Evolutionary conservation across 2,113 vertebrate genomes (phyloP).

Genomic region (Nibea albiflora): DNA sequence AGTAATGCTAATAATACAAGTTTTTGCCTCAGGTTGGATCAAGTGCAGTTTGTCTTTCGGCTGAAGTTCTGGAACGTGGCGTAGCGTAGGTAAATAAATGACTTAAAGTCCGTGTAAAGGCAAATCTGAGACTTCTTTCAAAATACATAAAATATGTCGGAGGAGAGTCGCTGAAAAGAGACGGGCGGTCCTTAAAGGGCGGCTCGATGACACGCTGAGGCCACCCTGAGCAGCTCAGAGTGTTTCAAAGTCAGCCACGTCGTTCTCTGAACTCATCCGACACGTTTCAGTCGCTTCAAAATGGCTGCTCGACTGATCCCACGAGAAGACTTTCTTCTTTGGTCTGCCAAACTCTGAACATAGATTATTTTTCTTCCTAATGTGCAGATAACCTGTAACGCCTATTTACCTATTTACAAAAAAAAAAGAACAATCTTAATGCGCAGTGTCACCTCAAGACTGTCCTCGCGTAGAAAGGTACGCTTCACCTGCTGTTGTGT

Average conservation of each 20-base stretch:
- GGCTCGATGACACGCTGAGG: too few relatives aligned
- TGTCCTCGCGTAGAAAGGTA: conserved; percentile 23
- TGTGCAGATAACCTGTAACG: neutral
- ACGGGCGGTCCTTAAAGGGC: too few relatives aligned
- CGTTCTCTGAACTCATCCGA: too few relatives aligned
- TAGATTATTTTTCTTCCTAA: neutral
- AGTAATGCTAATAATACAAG: neutral
- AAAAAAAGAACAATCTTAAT: neutral
- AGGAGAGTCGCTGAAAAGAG: too few relatives aligned
- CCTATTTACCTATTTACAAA: neutral
- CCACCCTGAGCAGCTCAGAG: too few relatives aligned
- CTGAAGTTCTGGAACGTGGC: neutral
- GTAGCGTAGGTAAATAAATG: neutral
- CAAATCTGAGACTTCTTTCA: too few relatives aligned
- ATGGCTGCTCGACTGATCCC: too few relatives aligned
- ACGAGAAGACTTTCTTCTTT: too few relatives aligned
- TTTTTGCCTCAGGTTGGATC: conserved; percentile 27
- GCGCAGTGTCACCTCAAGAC: conserved; percentile 12
- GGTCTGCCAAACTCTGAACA: too few relatives aligned
- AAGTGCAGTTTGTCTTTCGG: neutral
- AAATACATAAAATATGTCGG: too few relatives aligned
- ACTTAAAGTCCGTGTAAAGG: neutral
- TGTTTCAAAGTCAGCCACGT: too few relatives aligned
- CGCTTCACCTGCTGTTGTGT: conserved; percentile 53
- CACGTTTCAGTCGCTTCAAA: too few relatives aligned